Base-by-base conservation (phyloP, 1,140 invertebrate species). In the Palaemon carinicauda region DNA sequence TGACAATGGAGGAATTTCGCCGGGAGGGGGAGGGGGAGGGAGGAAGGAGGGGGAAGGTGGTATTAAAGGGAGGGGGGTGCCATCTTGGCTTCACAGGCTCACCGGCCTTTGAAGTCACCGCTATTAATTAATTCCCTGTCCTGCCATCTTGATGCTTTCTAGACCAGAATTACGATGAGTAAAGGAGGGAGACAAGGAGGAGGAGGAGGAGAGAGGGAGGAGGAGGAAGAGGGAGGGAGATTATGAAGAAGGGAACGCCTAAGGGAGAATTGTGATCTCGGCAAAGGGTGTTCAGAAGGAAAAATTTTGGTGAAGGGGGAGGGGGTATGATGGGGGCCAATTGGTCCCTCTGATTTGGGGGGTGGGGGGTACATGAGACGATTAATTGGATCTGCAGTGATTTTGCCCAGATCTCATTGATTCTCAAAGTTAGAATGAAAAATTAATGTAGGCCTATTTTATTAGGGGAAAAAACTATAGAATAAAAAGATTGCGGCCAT, bases 1-100 rank as follows among this genome's bases (percentile, higher is more conserved):
- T 74, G 80, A 82, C 80, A 74, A 82, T 74, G 29, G 80, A 74
- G 80, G 80, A 74, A 74, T 82, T 51, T 74, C 41, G n/a, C 12
- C 12, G 33, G 33, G 3, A 4, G 41, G 41, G 41, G 41, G 41
- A 41, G 41, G 41, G 41, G 33, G 3, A 41, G 33, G 41, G 41
- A 41, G 41, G 41, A 12, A 41, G 41, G 41, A 12, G 41, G 12
- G 41, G 5, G 41, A 12, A 41, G 0, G 41, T 41, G 12, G 41
- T 5, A 12, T 41, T n/a, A n/a, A n/a, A n/a, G 41, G 41, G 41
- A 9, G 41, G 41, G n/a, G 77, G 69, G 65, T 50, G 19, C 51
- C 31, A 54, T 80, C 78, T 31, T 80, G 52, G 56, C 78, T 80
- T 80, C 78, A 80, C 52, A 80, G 78, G 78, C 53, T 29, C 54